Evolutionary conservation across 1,140 invertebrate species (phyloP), one percentile per base, ranked within the genome.

Genomic region (Chlorops oryzae): DNA sequence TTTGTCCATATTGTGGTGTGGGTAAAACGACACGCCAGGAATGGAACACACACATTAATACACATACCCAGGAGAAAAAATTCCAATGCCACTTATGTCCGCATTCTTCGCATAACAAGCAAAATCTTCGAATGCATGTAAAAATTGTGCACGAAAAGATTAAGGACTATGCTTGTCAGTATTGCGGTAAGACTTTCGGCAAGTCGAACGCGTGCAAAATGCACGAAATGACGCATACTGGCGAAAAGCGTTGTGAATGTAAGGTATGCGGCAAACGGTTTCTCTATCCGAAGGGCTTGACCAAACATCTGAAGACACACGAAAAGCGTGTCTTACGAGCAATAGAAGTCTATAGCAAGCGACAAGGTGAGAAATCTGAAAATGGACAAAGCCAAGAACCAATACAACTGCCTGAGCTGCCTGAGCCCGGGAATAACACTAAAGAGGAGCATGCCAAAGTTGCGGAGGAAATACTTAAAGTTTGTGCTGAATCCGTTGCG

Each of bases 241-340:
- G 82, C 0, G 79, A 76, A 48, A 73, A 69, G 35, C 61, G 63
- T 3, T 67, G 63, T 44, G 67, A 66, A 28, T 70, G 67, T 51
- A 70, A 70, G 44, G 67, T 70, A 12, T 70, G 67, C 18, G 62
- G 63, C 12, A 70, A 70, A 28, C 65, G 63, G 35, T 70, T 70
- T 49, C 57, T 70, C 9, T 70, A 69, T 42, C 62, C 63, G n/a
- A 70, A 69, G 54, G 66, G 63, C 22, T 32, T 70, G 3, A 69
- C 65, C 0, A 69, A 70, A 45, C 66, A 70, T 57, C 45, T 70
- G n/a, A 66, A 69, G 47, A 69, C 65, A 22, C 66, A 70, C 41
- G 66, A 70, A 41, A 70, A 70, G 34, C 61, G 65, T 13, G 65
- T 69, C 7, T 39, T 69, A 2, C 51, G 65, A 1, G 65, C 65